Percentiles rank a stretch among this genome's conserved stretches.
Conservation (phyloP, 2,888 invertebrate genomes). For the Ophion costatus region DNA sequence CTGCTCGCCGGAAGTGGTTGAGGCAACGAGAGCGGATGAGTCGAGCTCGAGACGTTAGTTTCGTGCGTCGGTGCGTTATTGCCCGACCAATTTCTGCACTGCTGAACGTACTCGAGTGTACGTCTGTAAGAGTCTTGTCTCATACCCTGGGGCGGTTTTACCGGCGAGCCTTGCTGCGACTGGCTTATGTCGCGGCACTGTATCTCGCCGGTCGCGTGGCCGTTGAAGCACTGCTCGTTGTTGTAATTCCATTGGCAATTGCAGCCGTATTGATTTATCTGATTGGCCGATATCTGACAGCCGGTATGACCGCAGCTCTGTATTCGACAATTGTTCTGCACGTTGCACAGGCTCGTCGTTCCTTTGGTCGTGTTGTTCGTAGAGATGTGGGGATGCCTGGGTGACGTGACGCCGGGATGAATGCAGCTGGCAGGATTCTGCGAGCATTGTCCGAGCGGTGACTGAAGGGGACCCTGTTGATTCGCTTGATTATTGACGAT, state of each 20-base stretch:
- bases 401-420: slow-evolving; percentile 71
- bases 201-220: slow-evolving; percentile 85
- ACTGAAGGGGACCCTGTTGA: slow-evolving; percentile 69
- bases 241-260: slow-evolving; percentile 85
- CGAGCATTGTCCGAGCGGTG: slow-evolving; percentile 68
- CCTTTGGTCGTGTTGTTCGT: slow-evolving; percentile 66
- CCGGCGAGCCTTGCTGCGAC: slow-evolving; percentile 83
- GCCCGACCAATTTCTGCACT: slow-evolving; percentile 91
- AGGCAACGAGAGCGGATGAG: slow-evolving; percentile 86
- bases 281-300: slow-evolving; percentile 70
- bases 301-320: slow-evolving; percentile 71
- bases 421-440: slow-evolving; percentile 70
- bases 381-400: slow-evolving; percentile 62
- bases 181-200: slow-evolving; percentile 90
- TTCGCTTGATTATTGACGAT: slow-evolving; percentile 71
- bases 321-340: slow-evolving; percentile 72
- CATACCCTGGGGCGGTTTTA: slow-evolving; percentile 86
- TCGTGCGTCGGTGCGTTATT: slow-evolving; percentile 84
- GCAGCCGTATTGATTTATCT: slow-evolving; percentile 72
- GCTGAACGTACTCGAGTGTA: slow-evolving; percentile 95
- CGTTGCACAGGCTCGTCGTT: slow-evolving; percentile 74
- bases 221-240: slow-evolving; percentile 84
- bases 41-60: slow-evolving; percentile 90
- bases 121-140: slow-evolving; percentile 94
- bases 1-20: slow-evolving; percentile 85